A percentile compares a stretch with the other conserved stretches of the same genome.
These are phyloP conservation scores for Intellagama lesueurii DNA, from an alignment of 2,797 vertebrate genomes.

Conservation along the genomic window DNA sequence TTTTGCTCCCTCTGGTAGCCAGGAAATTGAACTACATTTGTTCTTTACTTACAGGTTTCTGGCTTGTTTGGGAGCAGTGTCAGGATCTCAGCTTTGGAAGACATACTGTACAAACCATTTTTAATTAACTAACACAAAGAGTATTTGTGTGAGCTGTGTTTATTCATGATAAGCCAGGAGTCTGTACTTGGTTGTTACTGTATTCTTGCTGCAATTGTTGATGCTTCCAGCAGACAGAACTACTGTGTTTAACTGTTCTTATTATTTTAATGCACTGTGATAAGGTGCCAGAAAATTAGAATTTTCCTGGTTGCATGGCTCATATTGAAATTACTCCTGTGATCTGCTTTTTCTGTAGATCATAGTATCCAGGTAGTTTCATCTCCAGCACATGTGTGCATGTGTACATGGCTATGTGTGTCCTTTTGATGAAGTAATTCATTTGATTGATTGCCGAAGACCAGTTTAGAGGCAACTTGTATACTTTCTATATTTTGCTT, in stretches of 20 bases:
- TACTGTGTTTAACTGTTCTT: background rate
- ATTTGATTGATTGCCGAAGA: background rate
- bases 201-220: background rate
- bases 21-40: background rate
- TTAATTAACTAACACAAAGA: background rate
- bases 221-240: background rate
- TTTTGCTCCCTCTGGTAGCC: background rate
- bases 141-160: background rate
- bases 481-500: background rate
- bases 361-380: background rate
- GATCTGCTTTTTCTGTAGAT: background rate
- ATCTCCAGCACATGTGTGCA: background rate
- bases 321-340: background rate
- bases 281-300: background rate
- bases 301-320: background rate
- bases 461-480: background rate
- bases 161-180: background rate
- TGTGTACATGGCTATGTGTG: background rate
- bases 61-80: background rate
- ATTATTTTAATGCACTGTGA: too few species aligned
- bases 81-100: background rate
- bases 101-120: background rate
- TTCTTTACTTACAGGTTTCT: background rate
- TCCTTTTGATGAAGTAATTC: background rate
- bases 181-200: background rate